Percentiles rank a stretch among this genome's conserved stretches.
phyloP scores from a whole-genome alignment of 2,113 vertebrate species.

The Engystomops pustulosus region DNA sequence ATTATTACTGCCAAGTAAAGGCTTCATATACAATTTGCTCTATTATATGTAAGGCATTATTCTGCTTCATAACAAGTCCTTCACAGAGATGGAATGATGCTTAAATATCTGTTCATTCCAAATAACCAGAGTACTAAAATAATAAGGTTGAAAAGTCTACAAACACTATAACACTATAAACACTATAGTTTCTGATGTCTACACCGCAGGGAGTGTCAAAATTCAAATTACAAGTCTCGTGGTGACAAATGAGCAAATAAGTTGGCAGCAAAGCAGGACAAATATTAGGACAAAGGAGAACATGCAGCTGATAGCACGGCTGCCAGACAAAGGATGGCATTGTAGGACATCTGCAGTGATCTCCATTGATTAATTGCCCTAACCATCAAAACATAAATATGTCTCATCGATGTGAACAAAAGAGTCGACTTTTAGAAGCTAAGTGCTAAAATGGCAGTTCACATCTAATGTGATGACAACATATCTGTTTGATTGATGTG shows the following conservation, averaged over 20 bases:
- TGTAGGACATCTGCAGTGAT: slow-evolving; percentile 44
- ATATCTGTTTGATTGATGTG: slow-evolving; percentile 6
- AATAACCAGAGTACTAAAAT: not conserved
- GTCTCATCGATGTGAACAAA: slow-evolving; percentile 36
- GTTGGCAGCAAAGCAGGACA: slow-evolving; percentile 30
- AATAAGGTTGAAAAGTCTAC: not conserved
- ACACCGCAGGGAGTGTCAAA: slow-evolving; percentile 34
- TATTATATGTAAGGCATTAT: not conserved
- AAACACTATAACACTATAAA: slow-evolving; percentile 11
- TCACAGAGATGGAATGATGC: not conserved
- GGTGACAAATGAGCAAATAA: slow-evolving; percentile 57
- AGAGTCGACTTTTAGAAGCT: not conserved
- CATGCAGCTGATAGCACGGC: slow-evolving; percentile 36
- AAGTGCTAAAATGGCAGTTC: slow-evolving; percentile 27
- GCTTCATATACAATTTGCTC: not conserved
- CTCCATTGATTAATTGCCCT: slow-evolving; percentile 50
- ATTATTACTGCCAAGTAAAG: too few species aligned
- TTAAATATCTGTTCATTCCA: not conserved
- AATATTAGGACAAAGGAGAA: slow-evolving; percentile 48
- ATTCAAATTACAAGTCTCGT: slow-evolving; percentile 35
- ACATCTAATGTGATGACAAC: slow-evolving; percentile 33
- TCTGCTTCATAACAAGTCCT: not conserved
- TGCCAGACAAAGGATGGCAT: slow-evolving; percentile 49
- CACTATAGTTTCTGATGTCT: slow-evolving; percentile 28
- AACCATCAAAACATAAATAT: slow-evolving; percentile 57